Conservation (phyloP, 2,797 vertebrate species). For the Poeciliopsis infans region DNA sequence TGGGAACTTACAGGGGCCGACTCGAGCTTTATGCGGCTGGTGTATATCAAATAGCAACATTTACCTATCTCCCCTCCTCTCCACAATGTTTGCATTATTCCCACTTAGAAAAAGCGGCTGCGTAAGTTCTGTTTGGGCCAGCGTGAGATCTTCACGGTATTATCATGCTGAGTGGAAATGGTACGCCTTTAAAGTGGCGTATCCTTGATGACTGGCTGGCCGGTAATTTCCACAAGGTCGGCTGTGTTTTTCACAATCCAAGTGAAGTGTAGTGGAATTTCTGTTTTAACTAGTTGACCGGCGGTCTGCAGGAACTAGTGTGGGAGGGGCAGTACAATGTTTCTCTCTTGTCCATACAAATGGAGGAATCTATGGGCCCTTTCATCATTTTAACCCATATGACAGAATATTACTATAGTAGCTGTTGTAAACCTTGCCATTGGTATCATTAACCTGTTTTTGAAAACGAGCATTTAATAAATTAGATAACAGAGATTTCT, state of each 20-base stretch:
- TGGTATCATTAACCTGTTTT: neutral
- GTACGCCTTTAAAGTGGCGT: neutral
- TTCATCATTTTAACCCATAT: neutral
- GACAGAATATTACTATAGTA: neutral
- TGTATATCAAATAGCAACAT: conserved; percentile 39
- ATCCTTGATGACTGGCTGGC: neutral
- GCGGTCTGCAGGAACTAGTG: neutral
- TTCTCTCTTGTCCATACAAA: neutral
- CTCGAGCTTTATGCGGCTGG: conserved; percentile 30
- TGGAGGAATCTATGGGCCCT: neutral
- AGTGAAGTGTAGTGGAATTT: neutral
- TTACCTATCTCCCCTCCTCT: conserved; percentile 30
- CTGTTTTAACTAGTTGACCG: neutral
- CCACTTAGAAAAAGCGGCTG: neutral
- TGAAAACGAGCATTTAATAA: neutral
- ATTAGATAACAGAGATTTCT: neutral
- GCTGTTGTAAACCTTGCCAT: neutral
- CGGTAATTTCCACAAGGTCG: neutral
- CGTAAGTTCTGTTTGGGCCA: neutral
- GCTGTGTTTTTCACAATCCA: neutral
- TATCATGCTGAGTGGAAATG: neutral
- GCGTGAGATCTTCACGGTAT: neutral
- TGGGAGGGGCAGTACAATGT: neutral
- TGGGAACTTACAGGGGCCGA: conserved; percentile 35
- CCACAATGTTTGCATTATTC: conserved; percentile 13